A percentile compares a stretch with the other conserved stretches of the same genome.
Conservation (phyloP, 1,140 invertebrate genomes). For the Zaprionus taronus region DNA sequence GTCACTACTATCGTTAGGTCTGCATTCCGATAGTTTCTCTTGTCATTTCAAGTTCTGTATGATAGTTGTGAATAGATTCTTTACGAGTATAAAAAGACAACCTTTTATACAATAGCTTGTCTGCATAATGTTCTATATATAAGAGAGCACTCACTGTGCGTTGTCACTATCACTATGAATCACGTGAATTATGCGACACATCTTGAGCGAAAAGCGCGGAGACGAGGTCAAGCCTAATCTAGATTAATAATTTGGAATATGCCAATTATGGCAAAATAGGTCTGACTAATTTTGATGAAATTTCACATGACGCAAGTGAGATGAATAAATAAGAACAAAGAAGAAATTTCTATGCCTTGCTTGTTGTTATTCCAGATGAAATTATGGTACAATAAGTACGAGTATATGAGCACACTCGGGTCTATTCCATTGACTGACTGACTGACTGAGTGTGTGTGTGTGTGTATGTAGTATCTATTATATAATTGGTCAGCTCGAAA, state of each 20-base stretch:
- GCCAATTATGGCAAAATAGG: not conserved
- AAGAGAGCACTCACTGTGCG: not conserved
- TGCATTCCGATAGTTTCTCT: too few relatives aligned
- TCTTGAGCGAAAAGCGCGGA: not conserved
- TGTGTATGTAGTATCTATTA: conserved; percentile 43
- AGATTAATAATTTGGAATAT: conserved; percentile 3
- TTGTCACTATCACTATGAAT: not conserved
- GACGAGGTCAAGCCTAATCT: not conserved
- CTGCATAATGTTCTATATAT: not conserved
- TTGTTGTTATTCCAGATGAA: not conserved
- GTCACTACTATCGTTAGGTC: too few relatives aligned
- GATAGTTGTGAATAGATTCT: too few relatives aligned
- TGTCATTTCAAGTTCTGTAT: too few relatives aligned
- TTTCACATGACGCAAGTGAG: not conserved
- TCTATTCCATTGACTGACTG: not conserved
- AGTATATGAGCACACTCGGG: not conserved
- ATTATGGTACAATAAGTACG: not conserved
- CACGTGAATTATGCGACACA: not conserved
- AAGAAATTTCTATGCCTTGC: not conserved
- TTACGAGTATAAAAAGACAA: too few relatives aligned
- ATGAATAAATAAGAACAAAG: not conserved
- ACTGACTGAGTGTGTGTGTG: conserved; percentile 16
- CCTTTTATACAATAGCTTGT: too few relatives aligned
- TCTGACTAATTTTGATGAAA: not conserved
- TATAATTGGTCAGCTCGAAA: conserved; percentile 72